Evolutionary conservation across 2,797 vertebrate species (phyloP).

Genomic region (Phrynocephalus forsythii): DNA sequence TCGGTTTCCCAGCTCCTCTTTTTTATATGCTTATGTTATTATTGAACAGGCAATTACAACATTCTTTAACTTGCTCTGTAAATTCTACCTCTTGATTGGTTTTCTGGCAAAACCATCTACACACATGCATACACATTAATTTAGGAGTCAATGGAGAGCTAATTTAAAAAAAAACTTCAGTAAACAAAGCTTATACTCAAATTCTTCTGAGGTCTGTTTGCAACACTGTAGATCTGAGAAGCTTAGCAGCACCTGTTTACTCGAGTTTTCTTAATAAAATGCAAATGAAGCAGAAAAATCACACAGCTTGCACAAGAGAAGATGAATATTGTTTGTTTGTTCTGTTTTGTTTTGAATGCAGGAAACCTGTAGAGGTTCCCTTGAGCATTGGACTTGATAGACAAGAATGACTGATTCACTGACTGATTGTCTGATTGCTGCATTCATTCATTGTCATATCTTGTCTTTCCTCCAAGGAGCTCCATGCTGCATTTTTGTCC

Average conservation of each 20-base stretch:
- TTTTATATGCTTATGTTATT: slow-evolving; percentile 5
- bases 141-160: not conserved
- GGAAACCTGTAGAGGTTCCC: not conserved
- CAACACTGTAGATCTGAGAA: not conserved
- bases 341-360: not conserved
- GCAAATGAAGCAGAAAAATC: not conserved
- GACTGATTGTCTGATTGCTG: not conserved
- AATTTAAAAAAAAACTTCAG: not conserved
- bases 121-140: not conserved
- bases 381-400: not conserved
- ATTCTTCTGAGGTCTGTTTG: not conserved
- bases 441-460: not conserved
- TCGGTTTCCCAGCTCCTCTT: not conserved
- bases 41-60: not conserved
- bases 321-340: too few species aligned
- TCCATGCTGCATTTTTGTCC: not conserved
- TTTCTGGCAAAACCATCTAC: not conserved
- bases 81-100: not conserved
- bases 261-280: not conserved
- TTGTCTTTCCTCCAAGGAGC: not conserved
- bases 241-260: not conserved
- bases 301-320: too few species aligned
- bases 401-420: not conserved
- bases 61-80: not conserved
- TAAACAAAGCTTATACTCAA: not conserved